Conservation (phyloP, 2,797 vertebrate species). For the Nannoperca obscura region DNA sequence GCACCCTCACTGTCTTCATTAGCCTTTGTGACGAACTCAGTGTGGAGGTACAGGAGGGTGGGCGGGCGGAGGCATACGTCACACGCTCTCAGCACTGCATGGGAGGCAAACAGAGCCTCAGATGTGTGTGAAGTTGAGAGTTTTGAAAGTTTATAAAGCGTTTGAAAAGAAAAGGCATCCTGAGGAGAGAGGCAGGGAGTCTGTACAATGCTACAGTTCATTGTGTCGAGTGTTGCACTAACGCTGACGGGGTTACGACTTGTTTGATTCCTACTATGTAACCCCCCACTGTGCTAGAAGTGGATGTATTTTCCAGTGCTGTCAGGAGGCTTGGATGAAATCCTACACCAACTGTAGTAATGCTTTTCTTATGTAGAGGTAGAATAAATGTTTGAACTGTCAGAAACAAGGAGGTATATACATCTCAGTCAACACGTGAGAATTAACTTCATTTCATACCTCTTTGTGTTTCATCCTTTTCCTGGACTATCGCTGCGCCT, state of each 20-base stretch:
- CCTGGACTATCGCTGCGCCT: background rate
- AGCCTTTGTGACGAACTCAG: constrained; percentile 3
- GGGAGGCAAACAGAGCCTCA: constrained; percentile 13
- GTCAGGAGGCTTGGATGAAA: constrained; percentile 1
- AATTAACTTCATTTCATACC: background rate
- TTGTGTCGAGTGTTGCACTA: background rate
- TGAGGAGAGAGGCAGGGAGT: background rate
- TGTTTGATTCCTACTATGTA: background rate
- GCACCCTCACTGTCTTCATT: constrained; percentile 16
- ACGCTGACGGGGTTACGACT: background rate
- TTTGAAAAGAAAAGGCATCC: background rate
- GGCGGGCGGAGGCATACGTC: constrained; percentile 7
- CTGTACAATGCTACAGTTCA: background rate
- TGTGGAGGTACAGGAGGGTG: background rate
- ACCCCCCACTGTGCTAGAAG: background rate
- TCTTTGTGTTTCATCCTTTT: too few relatives aligned
- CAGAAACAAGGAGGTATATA: background rate
- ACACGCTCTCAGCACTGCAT: constrained; percentile 5
- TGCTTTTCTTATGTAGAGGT: too few relatives aligned
- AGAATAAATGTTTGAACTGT: background rate
- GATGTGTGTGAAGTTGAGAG: constrained; percentile 18
- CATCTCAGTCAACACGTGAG: background rate
- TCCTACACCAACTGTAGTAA: background rate
- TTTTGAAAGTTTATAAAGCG: constrained; percentile 27
- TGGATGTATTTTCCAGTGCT: constrained; percentile 2